phyloP scores from a whole-genome alignment of 1,140 invertebrate species.

The Hirudo medicinalis region DNA sequence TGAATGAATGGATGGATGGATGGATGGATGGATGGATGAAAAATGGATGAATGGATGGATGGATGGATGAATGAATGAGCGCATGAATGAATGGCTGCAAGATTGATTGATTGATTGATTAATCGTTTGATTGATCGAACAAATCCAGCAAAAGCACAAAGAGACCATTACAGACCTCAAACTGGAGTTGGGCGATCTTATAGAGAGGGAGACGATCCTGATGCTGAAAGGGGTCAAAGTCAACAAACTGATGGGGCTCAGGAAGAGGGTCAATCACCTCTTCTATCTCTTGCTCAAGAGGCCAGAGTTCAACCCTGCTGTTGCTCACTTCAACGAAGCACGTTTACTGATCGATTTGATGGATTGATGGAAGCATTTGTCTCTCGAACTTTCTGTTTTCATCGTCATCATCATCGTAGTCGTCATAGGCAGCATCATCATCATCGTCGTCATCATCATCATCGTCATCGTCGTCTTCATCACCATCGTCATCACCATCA shows the following conservation, averaged over 20 bases:
- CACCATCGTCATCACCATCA: neutral
- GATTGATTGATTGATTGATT: too few species aligned
- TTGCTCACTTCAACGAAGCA: neutral
- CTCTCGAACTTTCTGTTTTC: too few species aligned
- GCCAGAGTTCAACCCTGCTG: constrained; percentile 6
- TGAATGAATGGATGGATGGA: too few species aligned
- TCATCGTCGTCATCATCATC: constrained; percentile 8
- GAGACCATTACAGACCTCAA: neutral
- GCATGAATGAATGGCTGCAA: too few species aligned
- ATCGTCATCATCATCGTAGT: too few species aligned
- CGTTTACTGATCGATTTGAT: neutral
- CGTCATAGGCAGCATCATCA: neutral
- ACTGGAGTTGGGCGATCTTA: neutral
- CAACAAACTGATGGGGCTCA: neutral
- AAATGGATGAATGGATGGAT: too few species aligned
- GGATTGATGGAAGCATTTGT: too few species aligned
- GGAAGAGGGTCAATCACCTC: neutral
- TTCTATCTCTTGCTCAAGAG: neutral
- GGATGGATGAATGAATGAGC: too few species aligned
- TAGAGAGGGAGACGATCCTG: constrained; percentile 1
- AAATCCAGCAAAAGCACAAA: neutral
- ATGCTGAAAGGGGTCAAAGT: neutral
- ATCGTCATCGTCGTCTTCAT: neutral
- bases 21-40: too few species aligned
- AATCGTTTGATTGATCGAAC: too few species aligned